Evolutionary conservation across 2,888 invertebrate species (phyloP), one percentile per base, ranked within the genome.

Genomic region (Caenorhabditis sp.): DNA sequence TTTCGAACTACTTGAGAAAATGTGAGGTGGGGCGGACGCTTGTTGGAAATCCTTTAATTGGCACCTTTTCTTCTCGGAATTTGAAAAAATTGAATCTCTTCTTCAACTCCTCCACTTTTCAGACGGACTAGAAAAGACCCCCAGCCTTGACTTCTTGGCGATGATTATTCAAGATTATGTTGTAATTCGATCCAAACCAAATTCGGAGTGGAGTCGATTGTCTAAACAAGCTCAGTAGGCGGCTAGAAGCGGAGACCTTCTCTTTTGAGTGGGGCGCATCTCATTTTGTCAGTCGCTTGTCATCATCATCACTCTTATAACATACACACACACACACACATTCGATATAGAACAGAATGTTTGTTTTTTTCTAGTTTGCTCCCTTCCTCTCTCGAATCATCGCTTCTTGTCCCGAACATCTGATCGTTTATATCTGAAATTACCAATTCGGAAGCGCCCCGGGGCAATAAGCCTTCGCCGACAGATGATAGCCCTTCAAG

Each of bases 101-200:
- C 5, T 9, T 5, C 9, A 30, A 30, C 30, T 9, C 30, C 5
- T 7, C 35, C 35, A 2, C 35, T 35, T 35, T 35, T 35, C 35
- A 2, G n/a, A n/a, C n/a, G n/a, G n/a, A n/a, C 35, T 35, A 9
- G 6, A 30, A 30, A 7, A 9, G 5, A 9, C 35, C 2, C 9
- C 35, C 9, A 7, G 35, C 9, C 35, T 43, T 55, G 55, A 46
- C 43, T 55, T 53, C 24, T 52, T 27, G 20, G 22, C 9, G 1
- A 45, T 52, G 43, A 68, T 68, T 68, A 68, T 68, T 58, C 68
- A 68, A 68, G 52, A 68, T 68, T 68, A 68, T 68, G 68, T 50
- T 24, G 68, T 52, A 68, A 68, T 52, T 45, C 43, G 59, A 68
- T 68, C 68, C 20, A 46, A 52, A 35, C 56, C 48, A 24, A 43